Percentiles rank a stretch among this genome's conserved stretches.
phyloP scores from a whole-genome alignment of 1,140 invertebrate species.

The Zaprionus capensis region DNA sequence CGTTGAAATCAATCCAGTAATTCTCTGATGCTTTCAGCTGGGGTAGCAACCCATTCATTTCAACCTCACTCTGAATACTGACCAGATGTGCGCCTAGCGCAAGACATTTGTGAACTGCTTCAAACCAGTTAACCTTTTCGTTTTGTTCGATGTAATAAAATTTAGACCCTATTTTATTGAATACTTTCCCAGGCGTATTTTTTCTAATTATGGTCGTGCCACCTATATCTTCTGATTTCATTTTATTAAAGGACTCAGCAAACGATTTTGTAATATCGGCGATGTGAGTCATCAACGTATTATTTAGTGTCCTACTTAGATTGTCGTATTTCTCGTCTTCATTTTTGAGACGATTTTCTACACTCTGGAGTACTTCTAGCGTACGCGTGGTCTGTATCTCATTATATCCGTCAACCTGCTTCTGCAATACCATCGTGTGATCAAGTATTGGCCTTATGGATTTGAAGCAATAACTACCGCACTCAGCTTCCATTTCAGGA shows the following conservation, averaged over 20 bases:
- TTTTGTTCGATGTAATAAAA: conserved; percentile 23
- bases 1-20: conserved; percentile 33
- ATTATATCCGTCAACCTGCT: background rate
- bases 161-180: conserved; percentile 9
- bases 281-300: background rate
- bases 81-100: conserved; percentile 1
- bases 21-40: background rate
- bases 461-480: conserved; percentile 11
- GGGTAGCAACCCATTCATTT: background rate
- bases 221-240: background rate
- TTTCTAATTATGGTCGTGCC: background rate
- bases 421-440: conserved; percentile 9
- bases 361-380: background rate
- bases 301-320: background rate
- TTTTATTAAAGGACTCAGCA: background rate
- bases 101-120: background rate
- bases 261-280: background rate
- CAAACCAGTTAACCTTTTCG: conserved; percentile 4
- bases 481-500: background rate
- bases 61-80: background rate
- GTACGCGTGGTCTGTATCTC: background rate
- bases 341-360: background rate
- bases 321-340: background rate
- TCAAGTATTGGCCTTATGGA: background rate
- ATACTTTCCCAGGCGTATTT: background rate